Evolutionary conservation across 2,888 invertebrate genomes (phyloP), one percentile per base, ranked within the genome.

Genomic region (Tachina fera): DNA sequence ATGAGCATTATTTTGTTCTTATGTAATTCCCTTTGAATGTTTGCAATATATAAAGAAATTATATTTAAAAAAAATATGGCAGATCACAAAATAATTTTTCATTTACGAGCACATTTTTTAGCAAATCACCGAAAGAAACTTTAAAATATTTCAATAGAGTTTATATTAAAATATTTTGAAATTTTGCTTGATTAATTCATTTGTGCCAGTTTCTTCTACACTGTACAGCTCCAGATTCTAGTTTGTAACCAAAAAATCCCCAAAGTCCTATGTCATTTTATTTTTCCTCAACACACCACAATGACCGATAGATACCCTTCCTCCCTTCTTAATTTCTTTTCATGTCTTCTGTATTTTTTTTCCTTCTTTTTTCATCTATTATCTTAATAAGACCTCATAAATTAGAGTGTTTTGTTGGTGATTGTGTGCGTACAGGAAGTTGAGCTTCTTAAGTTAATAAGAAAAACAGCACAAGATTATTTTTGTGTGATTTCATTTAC

Each of bases 361-460:
- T 41, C 22, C 67, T 22, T 4, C 22, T 71, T 22, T 4, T 70
- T 9, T 51, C 22, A 13, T 47, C 58, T 58, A 72, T 83, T 83
- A 83, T 78, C 83, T 78, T 78, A 83, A 83, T 72, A 83, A 68
- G 70, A 75, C 81, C 83, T 87, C 87, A 88, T 88, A 88, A 88
- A 88, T 88, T 87, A 88, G 75, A 84, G 76, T 67, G 83, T 87
- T 84, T 80, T 83, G 79, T 67, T 71, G 19, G 10, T 70, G 65
- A 19, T 22, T 75, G 76, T 56, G 75, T 67, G 43, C 49, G 47
- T 53, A 60, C 45, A 71, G 83, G 67, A 71, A 86, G 84, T 84
- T 86, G 85, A 84, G 87, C 84, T 83, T 74, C 88, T 87, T 87
- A 84, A 87, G 86, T 87, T 87, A 86, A 87, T 88, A 87, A 87